phyloP scores from a whole-genome alignment of 1,140 invertebrate genomes.

The Drosophila nigrodunni region DNA sequence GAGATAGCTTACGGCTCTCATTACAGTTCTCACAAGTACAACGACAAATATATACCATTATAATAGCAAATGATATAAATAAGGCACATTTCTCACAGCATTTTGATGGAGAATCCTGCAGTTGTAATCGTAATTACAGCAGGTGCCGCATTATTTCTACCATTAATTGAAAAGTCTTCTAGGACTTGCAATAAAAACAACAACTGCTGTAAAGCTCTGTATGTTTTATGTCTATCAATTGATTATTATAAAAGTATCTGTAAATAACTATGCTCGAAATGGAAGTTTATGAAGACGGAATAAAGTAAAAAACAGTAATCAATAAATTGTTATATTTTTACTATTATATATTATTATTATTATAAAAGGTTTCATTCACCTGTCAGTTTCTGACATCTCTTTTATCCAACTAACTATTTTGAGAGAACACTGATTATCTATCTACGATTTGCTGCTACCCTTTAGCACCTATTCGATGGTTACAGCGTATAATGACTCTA shows the following conservation, averaged over 20 bases:
- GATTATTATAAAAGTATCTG: not conserved
- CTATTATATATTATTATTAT: no score
- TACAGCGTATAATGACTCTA: slow-evolving; percentile 16
- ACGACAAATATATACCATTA: not conserved
- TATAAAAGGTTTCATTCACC: no score
- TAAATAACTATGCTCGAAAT: no score
- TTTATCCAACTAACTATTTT: no score
- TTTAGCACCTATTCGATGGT: not conserved
- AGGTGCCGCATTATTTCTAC: slow-evolving; percentile 4
- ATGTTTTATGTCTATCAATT: not conserved
- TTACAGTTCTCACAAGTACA: not conserved
- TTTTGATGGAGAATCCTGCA: slow-evolving; percentile 13
- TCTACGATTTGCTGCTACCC: not conserved
- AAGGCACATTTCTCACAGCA: not conserved
- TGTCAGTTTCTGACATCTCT: no score
- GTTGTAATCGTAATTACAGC: slow-evolving; percentile 3
- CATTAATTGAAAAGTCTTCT: slow-evolving; percentile 11
- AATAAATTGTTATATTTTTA: no score
- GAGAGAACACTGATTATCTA: no score
- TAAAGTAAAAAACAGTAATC: no score
- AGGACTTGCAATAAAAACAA: not conserved
- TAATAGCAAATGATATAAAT: slow-evolving; percentile 19
- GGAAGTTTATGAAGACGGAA: no score
- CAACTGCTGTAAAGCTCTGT: not conserved
- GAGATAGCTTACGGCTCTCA: slow-evolving; percentile 21